Evolutionary conservation across 2,797 vertebrate genomes (phyloP), one percentile per base, ranked within the genome.

Genomic region (Denticeps clupeoides): DNA sequence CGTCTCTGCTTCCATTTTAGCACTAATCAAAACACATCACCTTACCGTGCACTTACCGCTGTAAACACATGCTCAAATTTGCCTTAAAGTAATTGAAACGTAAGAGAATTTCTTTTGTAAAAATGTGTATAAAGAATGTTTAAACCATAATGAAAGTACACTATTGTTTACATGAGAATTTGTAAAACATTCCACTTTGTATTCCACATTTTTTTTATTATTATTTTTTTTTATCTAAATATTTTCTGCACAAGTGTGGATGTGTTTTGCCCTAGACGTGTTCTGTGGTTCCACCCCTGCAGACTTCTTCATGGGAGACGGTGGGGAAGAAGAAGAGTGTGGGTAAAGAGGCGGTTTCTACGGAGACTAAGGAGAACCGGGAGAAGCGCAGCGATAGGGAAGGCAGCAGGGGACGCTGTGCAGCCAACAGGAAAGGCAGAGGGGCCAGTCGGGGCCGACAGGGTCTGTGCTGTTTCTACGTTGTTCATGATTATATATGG

Each of bases 261-360:
- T 32, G 10, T 23, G 28, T 29, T 2, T 31, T 4, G 42, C 6
- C 40, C 12, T 23, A 31, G 13, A 1, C 22, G 18, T 3, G 52
- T 2, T 47, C 10, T 11, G 32, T 13, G 2, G 4, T 10, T n/a
- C n/a, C n/a, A n/a, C 49, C 35, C 35, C 32, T 28, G 47, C n/a
- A 97, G 93, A 91, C 90, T 58, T 91, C 91, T 2, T 93, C 91
- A 2, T 98, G 93, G 93, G 93, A 98, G 70, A 97, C 91, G 0
- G 93, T 97, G 41, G 91, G 91, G 19, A 96, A 89, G 79, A 98
- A 93, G 82, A 94, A 92, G 68, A 89, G 73, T 52, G 72, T 90
- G 65, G 87, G 83, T 62, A 98, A 95, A 61, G 91, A 95, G 33
- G 73, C 71, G 53, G 81, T 72, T 40, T 55, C 68, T 5, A 70